These are phyloP conservation scores for Brachypteracias leptosomus DNA, from an alignment of 2,113 vertebrate species.

Conservation along the genomic window DNA sequence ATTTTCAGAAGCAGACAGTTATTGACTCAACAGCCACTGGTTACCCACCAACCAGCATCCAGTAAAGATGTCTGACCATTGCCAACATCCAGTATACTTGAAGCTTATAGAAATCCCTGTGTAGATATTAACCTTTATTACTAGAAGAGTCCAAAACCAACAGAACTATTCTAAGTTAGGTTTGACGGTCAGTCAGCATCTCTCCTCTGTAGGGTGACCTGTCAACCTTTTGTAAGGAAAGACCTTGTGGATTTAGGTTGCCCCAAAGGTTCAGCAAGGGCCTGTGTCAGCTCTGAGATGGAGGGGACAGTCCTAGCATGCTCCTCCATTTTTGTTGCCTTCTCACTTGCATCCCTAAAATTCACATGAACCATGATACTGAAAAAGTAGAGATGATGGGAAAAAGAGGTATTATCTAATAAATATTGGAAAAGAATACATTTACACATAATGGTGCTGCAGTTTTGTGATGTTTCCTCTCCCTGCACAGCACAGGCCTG, in stretches of 20 bases:
- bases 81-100: background rate
- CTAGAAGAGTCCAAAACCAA: background rate
- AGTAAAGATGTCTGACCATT: background rate
- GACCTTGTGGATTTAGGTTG: background rate
- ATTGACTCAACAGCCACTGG: background rate
- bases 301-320: background rate
- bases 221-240: background rate
- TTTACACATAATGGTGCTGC: background rate
- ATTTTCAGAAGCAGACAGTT: conserved; percentile 49
- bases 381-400: background rate
- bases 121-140: background rate
- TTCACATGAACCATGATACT: background rate
- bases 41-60: background rate
- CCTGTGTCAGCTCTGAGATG: background rate
- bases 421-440: conserved; percentile 36
- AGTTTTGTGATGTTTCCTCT: background rate
- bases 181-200: background rate
- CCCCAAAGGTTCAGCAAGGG: background rate
- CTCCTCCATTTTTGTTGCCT: background rate
- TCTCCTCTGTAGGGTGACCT: background rate
- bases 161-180: background rate
- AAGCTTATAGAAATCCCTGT: background rate
- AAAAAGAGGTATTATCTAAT: conserved; percentile 58
- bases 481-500: background rate
- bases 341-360: background rate